phyloP scores from a whole-genome alignment of 2,113 vertebrate species.

The Etheostoma spectabile region DNA sequence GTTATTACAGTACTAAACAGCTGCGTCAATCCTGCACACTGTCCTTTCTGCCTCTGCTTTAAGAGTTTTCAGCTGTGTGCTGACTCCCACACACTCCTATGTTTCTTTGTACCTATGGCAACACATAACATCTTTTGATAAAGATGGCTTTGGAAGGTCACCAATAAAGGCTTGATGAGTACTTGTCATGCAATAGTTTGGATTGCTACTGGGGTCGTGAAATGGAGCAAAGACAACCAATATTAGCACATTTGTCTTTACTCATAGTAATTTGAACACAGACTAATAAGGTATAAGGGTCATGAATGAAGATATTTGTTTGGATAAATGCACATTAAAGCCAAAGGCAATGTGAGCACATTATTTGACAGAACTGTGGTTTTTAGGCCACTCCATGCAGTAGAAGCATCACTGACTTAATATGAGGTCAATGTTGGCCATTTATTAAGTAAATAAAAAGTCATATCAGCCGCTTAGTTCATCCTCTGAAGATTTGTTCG shows the following conservation, averaged over 20 bases:
- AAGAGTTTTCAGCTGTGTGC: no score
- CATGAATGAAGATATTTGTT: background rate
- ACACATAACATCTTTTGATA: constrained; percentile 16
- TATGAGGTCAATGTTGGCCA: constrained; percentile 24
- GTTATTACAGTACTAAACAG: background rate
- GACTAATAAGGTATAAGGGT: background rate
- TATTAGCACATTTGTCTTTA: constrained; percentile 21
- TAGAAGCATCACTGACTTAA: background rate
- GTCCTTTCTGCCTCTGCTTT: constrained; percentile 16
- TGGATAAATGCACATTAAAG: background rate
- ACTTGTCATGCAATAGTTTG: constrained; percentile 19
- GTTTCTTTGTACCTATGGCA: constrained; percentile 22
- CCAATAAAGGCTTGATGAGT: background rate
- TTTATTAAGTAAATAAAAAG: constrained; percentile 12
- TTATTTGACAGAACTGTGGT: constrained; percentile 6
- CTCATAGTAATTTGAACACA: background rate
- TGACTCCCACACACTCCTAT: constrained; percentile 11
- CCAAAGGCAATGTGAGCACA: background rate
- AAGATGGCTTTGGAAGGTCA: constrained; percentile 10
- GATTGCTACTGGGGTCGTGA: constrained; percentile 6
- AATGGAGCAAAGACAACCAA: constrained; percentile 7
- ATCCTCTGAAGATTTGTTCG: background rate
- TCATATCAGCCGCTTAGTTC: constrained; percentile 26
- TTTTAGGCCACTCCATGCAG: background rate
- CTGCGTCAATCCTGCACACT: background rate